Evolutionary conservation across 2,888 invertebrate genomes (phyloP), one percentile per base, ranked within the genome.

Genomic region (Ametastegia equiseti): DNA sequence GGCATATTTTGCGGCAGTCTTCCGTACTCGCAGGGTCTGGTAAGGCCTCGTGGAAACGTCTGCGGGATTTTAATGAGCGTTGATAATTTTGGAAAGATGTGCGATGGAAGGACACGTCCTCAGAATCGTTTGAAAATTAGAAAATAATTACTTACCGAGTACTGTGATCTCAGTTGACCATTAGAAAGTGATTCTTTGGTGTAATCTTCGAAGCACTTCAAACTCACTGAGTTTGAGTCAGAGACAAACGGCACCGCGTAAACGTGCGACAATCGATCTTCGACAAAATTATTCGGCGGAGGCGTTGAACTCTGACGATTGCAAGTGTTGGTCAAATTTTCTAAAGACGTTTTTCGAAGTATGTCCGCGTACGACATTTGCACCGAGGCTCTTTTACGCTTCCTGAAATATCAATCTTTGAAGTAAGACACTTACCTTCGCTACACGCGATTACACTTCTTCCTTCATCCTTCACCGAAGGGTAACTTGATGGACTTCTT

Each of bases 21-120:
- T 11, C 92, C 93, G 65, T 90, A 92, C 3, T 87, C 85, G 86
- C 92, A 92, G 0, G 91, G 87, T 82, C 90, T 91, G 0, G 90
- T 92, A 83, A 89, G 89, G 2, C 92, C 93, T 80, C 91, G 86
- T 19, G 90, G 89, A 83, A 93, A 91, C 6, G 90, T 84, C 92
- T 93, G 81, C 86, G 86, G 81, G 63, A 19, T 57, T 67, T 83
- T 80, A 39, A 60, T 39, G 15, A 39, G 30, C 5, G 1, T 5
- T 30, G 15, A 60, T 60, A 13, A 60, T 60, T 60, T 30, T 4
- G n/a, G n/a, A n/a, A n/a, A n/a, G n/a, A n/a, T n/a, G 23, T 30
- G 30, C n/a, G 27, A 27, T 30, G 13, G 60, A 60, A 23, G 19
- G 11, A 6, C 11, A 27, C 27, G 27, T 9, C 5, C 9, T 23